Conservation (phyloP, 2,888 invertebrate species). For the Nebria brevicollis region DNA sequence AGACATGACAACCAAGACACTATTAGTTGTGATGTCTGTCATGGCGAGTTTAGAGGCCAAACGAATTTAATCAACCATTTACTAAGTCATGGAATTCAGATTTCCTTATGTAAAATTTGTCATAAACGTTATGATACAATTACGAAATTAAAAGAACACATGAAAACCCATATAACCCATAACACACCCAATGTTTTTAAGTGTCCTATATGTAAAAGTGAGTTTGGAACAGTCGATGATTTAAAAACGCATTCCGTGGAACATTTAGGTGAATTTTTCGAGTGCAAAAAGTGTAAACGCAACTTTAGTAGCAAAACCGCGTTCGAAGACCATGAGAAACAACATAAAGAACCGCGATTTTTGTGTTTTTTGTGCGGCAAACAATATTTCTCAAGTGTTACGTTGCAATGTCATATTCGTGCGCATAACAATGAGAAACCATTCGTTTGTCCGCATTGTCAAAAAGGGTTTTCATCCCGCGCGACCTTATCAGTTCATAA, state of each 20-base stretch:
- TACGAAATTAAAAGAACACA: slow-evolving; percentile 34
- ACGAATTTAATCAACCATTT: slow-evolving; percentile 46
- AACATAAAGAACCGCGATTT: slow-evolving; percentile 50
- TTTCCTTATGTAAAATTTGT: slow-evolving; percentile 39
- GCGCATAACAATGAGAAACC: slow-evolving; percentile 51
- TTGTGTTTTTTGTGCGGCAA: slow-evolving; percentile 54
- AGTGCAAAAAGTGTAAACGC: slow-evolving; percentile 50
- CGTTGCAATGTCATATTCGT: slow-evolving; percentile 53
- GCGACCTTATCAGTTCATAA: slow-evolving; percentile 51
- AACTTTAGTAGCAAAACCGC: slow-evolving; percentile 50
- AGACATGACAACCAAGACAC: slow-evolving; percentile 50
- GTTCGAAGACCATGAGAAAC: slow-evolving; percentile 50
- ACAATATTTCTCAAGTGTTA: slow-evolving; percentile 51
- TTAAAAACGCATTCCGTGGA: slow-evolving; percentile 51
- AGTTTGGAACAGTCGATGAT: slow-evolving; percentile 50
- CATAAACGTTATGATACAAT: slow-evolving; percentile 29
- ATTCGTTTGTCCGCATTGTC: slow-evolving; percentile 52
- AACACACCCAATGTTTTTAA: slow-evolving; percentile 19
- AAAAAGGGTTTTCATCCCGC: slow-evolving; percentile 52
- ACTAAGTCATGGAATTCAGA: slow-evolving; percentile 47
- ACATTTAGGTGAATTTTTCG: slow-evolving; percentile 50
- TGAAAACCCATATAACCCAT: slow-evolving; percentile 26
- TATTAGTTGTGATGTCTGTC: slow-evolving; percentile 49
- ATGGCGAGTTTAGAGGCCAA: slow-evolving; percentile 30
- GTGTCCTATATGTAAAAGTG: slow-evolving; percentile 54